phyloP scores from a whole-genome alignment of 1,140 invertebrate genomes.

The Maconellicoccus hirsutus region DNA sequence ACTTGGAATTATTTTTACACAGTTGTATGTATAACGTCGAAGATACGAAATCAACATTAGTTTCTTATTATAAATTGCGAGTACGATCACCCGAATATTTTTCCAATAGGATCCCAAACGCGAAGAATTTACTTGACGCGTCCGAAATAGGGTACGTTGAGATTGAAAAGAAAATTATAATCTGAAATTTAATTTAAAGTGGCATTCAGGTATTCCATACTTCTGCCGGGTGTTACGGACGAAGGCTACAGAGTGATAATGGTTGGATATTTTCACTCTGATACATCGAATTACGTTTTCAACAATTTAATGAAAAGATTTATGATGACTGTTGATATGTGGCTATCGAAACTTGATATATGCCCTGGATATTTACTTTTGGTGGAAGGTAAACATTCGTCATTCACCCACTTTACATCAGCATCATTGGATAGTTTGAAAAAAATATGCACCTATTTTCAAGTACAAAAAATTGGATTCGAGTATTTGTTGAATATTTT shows the following conservation, averaged over 20 bases:
- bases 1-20: neutral
- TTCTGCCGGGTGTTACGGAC: neutral
- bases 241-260: conserved; percentile 7
- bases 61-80: neutral
- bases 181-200: no score
- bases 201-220: neutral
- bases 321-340: conserved; percentile 11
- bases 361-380: conserved; percentile 3
- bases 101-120: neutral
- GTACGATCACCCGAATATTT: neutral
- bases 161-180: neutral
- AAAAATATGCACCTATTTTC: neutral
- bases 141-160: neutral
- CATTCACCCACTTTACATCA: neutral
- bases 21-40: neutral
- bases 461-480: neutral
- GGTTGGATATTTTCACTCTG: neutral
- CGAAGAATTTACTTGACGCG: neutral
- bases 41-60: neutral
- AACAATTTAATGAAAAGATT: neutral
- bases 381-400: neutral
- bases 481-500: neutral
- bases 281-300: neutral
- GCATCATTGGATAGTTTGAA: conserved; percentile 8
- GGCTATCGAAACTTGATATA: neutral